These are phyloP conservation scores for Baryphthengus martii DNA, from an alignment of 2,113 vertebrate species.

Conservation along the genomic window DNA sequence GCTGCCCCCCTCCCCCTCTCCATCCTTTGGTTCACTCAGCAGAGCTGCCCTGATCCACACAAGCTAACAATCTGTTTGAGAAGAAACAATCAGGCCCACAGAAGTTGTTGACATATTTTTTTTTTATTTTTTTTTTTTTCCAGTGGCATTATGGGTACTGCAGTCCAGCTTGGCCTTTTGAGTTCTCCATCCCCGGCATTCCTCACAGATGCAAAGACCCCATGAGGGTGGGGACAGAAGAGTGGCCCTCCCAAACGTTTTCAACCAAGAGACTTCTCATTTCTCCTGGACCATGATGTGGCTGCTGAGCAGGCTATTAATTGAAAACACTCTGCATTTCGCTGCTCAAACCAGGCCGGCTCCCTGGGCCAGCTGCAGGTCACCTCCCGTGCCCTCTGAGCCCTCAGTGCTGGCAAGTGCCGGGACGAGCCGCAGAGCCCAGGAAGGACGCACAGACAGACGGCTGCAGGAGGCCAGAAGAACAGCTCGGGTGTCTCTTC, in stretches of 20 bases:
- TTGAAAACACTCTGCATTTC: conserved; percentile 14
- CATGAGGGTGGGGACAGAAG: not conserved
- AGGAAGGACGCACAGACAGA: not conserved
- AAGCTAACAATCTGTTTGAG: conserved; percentile 43
- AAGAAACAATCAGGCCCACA: conserved; percentile 32
- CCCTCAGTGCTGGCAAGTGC: not conserved
- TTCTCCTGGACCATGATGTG: not conserved
- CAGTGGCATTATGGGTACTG: not conserved
- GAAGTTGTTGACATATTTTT: conserved; percentile 53
- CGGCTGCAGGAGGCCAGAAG: not conserved
- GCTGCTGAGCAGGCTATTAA: conserved; percentile 21
- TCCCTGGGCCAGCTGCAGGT: not conserved
- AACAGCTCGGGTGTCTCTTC: not conserved
- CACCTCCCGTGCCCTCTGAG: not conserved
- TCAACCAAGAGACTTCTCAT: not conserved
- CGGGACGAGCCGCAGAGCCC: not conserved
- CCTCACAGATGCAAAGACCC: not conserved
- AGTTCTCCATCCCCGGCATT: not conserved
- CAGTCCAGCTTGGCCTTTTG: not conserved
- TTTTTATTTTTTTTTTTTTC: conserved; percentile 33
- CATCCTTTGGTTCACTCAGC: conserved; percentile 13
- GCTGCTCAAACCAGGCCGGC: not conserved
- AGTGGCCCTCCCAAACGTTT: not conserved
- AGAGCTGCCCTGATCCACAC: conserved; percentile 35
- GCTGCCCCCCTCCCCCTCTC: not conserved